These are phyloP conservation scores for Bimastos eiseni DNA, from an alignment of 2,888 invertebrate genomes.

Conservation along the genomic window DNA sequence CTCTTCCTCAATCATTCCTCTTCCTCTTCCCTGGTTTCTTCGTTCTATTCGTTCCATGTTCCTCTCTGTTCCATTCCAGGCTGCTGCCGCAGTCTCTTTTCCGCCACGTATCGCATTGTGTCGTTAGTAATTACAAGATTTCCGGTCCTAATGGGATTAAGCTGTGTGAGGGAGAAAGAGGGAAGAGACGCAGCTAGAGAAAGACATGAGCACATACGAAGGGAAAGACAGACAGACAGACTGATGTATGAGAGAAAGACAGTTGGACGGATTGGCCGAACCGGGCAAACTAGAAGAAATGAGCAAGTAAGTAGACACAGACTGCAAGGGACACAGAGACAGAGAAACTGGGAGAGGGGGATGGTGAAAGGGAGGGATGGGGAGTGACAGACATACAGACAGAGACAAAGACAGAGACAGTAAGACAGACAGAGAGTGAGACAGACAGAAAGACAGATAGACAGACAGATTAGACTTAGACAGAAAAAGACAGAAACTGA, in stretches of 20 bases:
- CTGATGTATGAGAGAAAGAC: too few species aligned
- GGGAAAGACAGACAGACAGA: background rate
- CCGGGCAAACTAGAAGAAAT: background rate
- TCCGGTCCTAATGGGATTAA: background rate
- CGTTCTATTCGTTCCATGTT: background rate
- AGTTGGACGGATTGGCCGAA: too few species aligned
- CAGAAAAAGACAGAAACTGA: background rate
- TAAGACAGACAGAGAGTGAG: background rate
- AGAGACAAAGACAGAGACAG: background rate
- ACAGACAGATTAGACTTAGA: too few species aligned
- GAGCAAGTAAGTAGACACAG: too few species aligned
- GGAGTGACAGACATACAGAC: background rate
- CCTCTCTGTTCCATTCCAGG: background rate
- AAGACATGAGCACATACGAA: background rate
- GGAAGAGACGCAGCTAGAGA: background rate
- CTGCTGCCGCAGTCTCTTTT: background rate
- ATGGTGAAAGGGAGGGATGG: background rate
- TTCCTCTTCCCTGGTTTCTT: background rate
- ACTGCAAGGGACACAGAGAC: too few species aligned
- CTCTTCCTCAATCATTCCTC: background rate
- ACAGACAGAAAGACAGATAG: background rate
- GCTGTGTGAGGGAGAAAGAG: background rate
- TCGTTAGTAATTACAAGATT: background rate
- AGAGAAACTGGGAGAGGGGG: background rate
- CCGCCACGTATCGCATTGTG: background rate